Evolutionary conservation across 2,797 vertebrate genomes (phyloP).

Genomic region (Leucoraja ocellata): DNA sequence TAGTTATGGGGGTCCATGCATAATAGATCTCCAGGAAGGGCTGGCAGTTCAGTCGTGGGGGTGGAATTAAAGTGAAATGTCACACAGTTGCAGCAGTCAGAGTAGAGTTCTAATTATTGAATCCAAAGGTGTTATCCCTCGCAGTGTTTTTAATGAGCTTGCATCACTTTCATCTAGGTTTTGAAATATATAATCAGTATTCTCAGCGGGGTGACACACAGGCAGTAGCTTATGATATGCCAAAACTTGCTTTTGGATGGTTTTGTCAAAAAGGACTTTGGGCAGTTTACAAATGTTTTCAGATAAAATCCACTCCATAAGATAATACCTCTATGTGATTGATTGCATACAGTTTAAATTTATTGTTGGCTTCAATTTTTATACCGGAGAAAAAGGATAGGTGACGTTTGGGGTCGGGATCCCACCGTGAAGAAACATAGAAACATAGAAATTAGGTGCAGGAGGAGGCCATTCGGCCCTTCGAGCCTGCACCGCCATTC

Average conservation of each 20-base stretch:
- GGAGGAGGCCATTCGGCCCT: no score
- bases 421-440: no score
- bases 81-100: not conserved
- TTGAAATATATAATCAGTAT: slow-evolving; percentile 1
- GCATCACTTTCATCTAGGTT: not conserved
- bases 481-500: no score
- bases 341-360: not conserved
- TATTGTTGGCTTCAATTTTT: not conserved
- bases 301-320: not conserved
- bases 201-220: not conserved
- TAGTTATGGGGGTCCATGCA: not conserved
- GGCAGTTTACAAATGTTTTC: not conserved
- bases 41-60: not conserved
- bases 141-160: slow-evolving; percentile 20
- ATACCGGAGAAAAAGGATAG: no score
- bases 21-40: slow-evolving; percentile 27
- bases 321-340: not conserved
- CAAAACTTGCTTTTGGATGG: not conserved
- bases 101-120: slow-evolving; percentile 41
- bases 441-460: no score
- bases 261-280: not conserved
- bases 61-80: slow-evolving; percentile 29
- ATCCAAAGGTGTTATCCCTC: slow-evolving; percentile 38
- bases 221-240: not conserved
- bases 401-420: no score